Percentiles rank a stretch among this genome's conserved stretches.
phyloP scores from a whole-genome alignment of 92 coral and sea anemone genomes.

The Porites cylindrica region DNA sequence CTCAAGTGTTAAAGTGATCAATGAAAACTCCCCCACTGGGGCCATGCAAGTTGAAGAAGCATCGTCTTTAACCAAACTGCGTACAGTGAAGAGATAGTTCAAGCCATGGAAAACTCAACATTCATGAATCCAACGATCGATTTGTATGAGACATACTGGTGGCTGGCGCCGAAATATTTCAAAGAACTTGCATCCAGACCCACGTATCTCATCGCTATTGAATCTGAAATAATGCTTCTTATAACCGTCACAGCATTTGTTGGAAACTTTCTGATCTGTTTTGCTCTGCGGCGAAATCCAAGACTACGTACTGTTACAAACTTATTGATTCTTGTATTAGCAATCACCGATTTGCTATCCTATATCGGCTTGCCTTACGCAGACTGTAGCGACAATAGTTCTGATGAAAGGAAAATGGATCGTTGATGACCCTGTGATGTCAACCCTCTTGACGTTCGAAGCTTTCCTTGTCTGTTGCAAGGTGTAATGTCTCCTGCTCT shows the following conservation, averaged over 20 bases:
- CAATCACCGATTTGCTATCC: constrained; percentile 24
- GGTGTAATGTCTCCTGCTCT: constrained; percentile 51
- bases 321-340: constrained; percentile 14
- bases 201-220: constrained; percentile 25
- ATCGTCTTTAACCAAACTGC: no score
- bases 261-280: constrained; percentile 32
- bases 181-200: constrained; percentile 31
- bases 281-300: constrained; percentile 23
- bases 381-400: constrained; percentile 23
- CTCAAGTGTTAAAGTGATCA: no score
- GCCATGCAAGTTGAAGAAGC: no score
- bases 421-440: no score
- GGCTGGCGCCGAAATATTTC: constrained; percentile 46
- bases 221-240: constrained; percentile 27
- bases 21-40: no score
- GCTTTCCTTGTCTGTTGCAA: constrained; percentile 57
- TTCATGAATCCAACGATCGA: background rate
- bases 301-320: constrained; percentile 32
- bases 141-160: constrained; percentile 30
- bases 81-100: background rate
- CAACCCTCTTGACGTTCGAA: constrained; percentile 5
- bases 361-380: constrained; percentile 30
- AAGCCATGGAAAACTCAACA: background rate
- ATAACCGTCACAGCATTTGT: constrained; percentile 28
- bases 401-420: constrained; percentile 37